Conservation (phyloP, 2,113 vertebrate species). For the Anseranas semipalmata region DNA sequence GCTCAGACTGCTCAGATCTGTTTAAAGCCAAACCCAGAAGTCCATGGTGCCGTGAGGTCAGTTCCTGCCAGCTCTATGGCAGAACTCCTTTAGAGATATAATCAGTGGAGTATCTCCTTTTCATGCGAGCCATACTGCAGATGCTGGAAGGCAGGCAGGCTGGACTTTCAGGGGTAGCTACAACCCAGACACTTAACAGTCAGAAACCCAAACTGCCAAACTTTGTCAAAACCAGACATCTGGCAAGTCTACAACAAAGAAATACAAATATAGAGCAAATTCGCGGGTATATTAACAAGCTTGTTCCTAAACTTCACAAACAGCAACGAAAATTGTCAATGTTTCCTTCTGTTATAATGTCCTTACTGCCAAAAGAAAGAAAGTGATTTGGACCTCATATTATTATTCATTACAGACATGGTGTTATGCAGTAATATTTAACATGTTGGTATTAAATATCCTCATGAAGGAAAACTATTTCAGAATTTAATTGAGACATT, state of each 20-base stretch:
- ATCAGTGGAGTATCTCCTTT: neutral
- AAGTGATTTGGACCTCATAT: neutral
- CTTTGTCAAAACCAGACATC: neutral
- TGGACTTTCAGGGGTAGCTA: neutral
- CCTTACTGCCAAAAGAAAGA: neutral
- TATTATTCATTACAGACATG: neutral
- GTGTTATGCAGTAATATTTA: neutral
- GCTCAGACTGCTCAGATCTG: neutral
- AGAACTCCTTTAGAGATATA: neutral
- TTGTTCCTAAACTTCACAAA: conserved; percentile 3
- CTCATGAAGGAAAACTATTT: neutral
- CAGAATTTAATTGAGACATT: neutral
- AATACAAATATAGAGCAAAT: neutral
- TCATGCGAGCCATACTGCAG: neutral
- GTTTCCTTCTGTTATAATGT: neutral
- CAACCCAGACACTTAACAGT: neutral
- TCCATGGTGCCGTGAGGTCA: neutral
- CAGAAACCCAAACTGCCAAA: neutral
- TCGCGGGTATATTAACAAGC: conserved; percentile 1
- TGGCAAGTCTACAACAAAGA: neutral
- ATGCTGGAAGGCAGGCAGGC: neutral
- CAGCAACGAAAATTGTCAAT: neutral
- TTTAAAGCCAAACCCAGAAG: neutral
- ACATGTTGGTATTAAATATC: neutral
- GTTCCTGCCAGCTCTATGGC: neutral